phyloP scores from a whole-genome alignment of 2,113 vertebrate species.

The Phalacrocorax carbo region DNA sequence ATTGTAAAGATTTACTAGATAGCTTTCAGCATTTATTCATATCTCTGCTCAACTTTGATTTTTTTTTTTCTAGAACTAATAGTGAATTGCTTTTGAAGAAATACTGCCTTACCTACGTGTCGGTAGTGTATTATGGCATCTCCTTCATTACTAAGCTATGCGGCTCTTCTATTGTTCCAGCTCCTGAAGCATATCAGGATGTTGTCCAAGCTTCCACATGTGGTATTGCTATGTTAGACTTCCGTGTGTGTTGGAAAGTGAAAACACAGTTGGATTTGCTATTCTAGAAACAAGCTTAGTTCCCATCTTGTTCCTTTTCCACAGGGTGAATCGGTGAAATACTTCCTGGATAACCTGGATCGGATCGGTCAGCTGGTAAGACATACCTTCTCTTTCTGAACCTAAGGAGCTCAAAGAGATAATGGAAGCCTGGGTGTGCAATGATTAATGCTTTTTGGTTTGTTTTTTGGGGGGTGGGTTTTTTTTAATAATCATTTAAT shows the following conservation, averaged over 20 bases:
- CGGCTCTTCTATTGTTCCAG: background rate
- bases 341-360: conserved; percentile 97
- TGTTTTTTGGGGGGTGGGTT: background rate
- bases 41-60: background rate
- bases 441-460: background rate
- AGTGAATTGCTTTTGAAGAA: background rate
- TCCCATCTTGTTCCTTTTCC: background rate
- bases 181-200: background rate
- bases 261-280: background rate
- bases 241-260: background rate
- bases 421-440: background rate
- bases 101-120: background rate
- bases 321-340: conserved; percentile 97
- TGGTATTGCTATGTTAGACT: background rate
- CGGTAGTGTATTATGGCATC: background rate
- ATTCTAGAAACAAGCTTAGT: background rate
- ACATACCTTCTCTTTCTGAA: background rate
- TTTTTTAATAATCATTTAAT: background rate
- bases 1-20: background rate
- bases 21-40: background rate
- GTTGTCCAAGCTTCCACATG: background rate
- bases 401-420: background rate
- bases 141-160: background rate
- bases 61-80: background rate
- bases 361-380: conserved; percentile 96